Evolutionary conservation across 2,888 invertebrate species (phyloP).

Genomic region (Allygus modestus): DNA sequence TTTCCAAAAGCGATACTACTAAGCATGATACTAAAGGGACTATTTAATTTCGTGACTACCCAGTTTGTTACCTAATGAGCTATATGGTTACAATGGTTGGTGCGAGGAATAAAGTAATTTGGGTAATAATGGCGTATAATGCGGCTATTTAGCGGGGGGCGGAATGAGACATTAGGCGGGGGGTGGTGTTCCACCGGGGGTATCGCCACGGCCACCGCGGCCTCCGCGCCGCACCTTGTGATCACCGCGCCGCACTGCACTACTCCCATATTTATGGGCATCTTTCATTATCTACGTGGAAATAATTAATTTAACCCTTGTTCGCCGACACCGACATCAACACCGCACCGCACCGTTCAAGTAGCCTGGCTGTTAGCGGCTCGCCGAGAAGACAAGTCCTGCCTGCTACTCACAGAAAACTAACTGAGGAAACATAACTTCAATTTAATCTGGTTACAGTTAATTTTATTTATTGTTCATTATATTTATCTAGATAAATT

Average conservation of each 20-base stretch:
- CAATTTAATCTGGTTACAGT: too few relatives aligned
- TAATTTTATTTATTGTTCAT: too few relatives aligned
- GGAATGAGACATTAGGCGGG: slow-evolving; percentile 54
- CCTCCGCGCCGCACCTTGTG: not conserved
- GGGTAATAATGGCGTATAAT: not conserved
- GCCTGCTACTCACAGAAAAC: too few relatives aligned
- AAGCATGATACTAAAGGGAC: too few relatives aligned
- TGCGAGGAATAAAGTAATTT: slow-evolving; percentile 47
- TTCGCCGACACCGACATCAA: slow-evolving; percentile 3
- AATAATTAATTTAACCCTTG: slow-evolving; percentile 45
- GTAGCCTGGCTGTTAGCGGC: too few relatives aligned
- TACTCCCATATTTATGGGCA: slow-evolving; percentile 37
- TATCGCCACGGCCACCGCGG: not conserved
- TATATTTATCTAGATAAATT: too few relatives aligned
- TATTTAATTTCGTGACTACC: not conserved
- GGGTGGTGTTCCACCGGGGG: not conserved
- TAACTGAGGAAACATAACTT: too few relatives aligned
- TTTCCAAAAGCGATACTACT: too few relatives aligned
- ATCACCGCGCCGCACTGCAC: not conserved
- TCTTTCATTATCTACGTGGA: slow-evolving; percentile 44
- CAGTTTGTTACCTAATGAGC: not conserved
- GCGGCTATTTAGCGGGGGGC: slow-evolving; percentile 29
- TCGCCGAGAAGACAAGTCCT: too few relatives aligned
- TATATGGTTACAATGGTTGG: slow-evolving; percentile 18
- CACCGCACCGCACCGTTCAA: not conserved